Base-by-base conservation (phyloP, 2,113 vertebrate species). In the Ondatra zibethicus region DNA sequence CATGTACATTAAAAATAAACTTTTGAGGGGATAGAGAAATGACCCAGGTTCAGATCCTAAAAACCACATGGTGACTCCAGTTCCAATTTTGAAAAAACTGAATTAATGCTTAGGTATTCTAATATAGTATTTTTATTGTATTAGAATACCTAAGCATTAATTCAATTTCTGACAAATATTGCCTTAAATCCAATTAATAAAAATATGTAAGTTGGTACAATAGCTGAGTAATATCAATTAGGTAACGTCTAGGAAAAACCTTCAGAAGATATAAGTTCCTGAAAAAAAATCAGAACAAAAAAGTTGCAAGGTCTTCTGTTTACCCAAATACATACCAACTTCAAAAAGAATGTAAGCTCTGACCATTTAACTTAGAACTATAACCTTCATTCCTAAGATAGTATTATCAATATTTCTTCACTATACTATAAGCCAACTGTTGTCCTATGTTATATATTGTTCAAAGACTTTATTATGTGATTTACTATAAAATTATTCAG, bases 101-200 rank as follows among this genome's bases (percentile, higher is more conserved):
- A 58, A 58, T 58, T 58, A 58, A 58, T 58, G 55, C 17, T 58
- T 58, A 58, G 55, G 55, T 58, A 58, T 19, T 58, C 55, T 58
- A 58, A 88, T 70, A 82, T 50, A 73, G 55, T 91, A 80, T 81
- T 96, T 94, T 25, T 47, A 55, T 0, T 90, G 25, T 36, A 88
- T 78, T 4, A 94, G 66, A 55, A 58, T 4, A 88, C 47, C 72
- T 92, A 95, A 27, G 29, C 45, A 90, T 68, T 96, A 89, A 96
- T 95, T 94, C 39, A 47, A 96, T 63, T 92, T 95, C 21, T 94
- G 88, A 95, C 9, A 89, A 55, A 93, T 77, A 47, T 65, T 92
- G 61, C 77, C 87, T 95, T 93, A 36, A 96, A 92, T 92, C 33
- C 47, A 97, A 39, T 76, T 95, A 93, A 77, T 95, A 92, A 96